Evolutionary conservation across 1,140 invertebrate species (phyloP).

Genomic region (Drosophila truncata): DNA sequence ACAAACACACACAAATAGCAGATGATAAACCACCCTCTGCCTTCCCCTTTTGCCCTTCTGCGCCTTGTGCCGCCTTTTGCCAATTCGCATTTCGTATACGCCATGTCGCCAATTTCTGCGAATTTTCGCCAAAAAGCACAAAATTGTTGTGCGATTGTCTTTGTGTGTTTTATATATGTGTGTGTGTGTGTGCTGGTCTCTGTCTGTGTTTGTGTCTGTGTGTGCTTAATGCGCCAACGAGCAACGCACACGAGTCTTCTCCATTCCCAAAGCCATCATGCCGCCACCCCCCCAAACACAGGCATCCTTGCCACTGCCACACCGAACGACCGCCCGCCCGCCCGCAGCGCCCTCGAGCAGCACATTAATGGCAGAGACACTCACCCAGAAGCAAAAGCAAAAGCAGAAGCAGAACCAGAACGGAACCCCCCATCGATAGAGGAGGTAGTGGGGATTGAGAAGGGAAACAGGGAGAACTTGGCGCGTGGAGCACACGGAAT

Average conservation of each 20-base stretch:
- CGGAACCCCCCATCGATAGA: constrained; percentile 19
- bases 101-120: constrained; percentile 72
- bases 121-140: constrained; percentile 74
- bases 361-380: constrained; percentile 71
- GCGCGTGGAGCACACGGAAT: constrained; percentile 15
- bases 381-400: constrained; percentile 29
- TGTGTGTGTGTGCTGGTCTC: not conserved
- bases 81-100: constrained; percentile 61
- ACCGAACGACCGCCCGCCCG: constrained; percentile 16
- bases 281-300: constrained; percentile 17
- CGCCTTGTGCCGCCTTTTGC: constrained; percentile 31
- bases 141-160: constrained; percentile 60
- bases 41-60: not conserved
- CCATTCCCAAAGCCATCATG: constrained; percentile 13
- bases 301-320: constrained; percentile 9
- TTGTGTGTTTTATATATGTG: constrained; percentile 42
- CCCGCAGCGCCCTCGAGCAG: constrained; percentile 60
- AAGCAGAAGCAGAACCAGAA: not conserved
- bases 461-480: constrained; percentile 2
- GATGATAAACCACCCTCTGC: constrained; percentile 19
- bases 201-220: constrained; percentile 32
- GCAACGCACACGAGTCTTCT: constrained; percentile 58
- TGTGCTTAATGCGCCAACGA: constrained; percentile 78
- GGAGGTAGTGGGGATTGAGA: constrained; percentile 13
- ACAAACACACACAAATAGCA: not conserved